These are phyloP conservation scores for Cygnus olor DNA, from an alignment of 2,797 vertebrate species.

Conservation along the genomic window DNA sequence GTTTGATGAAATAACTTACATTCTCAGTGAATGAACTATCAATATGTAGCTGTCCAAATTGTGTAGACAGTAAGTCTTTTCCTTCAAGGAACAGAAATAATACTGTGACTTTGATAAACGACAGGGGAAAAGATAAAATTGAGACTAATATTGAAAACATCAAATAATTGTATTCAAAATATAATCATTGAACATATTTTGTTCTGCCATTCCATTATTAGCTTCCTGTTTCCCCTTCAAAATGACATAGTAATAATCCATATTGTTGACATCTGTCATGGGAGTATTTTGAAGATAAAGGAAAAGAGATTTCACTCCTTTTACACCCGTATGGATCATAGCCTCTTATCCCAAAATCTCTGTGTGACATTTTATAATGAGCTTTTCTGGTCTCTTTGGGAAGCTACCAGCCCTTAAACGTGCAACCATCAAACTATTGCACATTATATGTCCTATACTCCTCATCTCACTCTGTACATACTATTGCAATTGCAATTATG, in stretches of 20 bases:
- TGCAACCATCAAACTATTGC: background rate
- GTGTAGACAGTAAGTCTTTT: background rate
- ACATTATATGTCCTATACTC: background rate
- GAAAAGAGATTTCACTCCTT: background rate
- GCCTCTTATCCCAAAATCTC: background rate
- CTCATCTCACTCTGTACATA: background rate
- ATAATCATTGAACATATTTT: background rate
- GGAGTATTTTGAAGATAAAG: background rate
- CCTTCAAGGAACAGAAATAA: background rate
- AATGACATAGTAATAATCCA: background rate
- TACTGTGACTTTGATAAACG: background rate
- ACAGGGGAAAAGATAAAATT: background rate
- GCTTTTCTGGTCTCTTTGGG: background rate
- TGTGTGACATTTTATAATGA: background rate
- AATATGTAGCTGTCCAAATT: background rate
- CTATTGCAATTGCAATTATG: background rate
- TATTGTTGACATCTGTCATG: background rate
- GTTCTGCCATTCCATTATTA: background rate
- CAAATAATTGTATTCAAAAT: background rate
- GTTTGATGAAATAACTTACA: background rate
- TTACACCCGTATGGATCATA: background rate
- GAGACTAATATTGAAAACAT: background rate
- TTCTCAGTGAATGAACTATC: background rate
- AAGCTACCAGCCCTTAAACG: background rate
- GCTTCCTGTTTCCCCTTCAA: background rate